Percentiles rank a stretch among this genome's conserved stretches.
Evolutionary conservation across 2,113 vertebrate species (phyloP).

Genomic region (Daboia siamensis): DNA sequence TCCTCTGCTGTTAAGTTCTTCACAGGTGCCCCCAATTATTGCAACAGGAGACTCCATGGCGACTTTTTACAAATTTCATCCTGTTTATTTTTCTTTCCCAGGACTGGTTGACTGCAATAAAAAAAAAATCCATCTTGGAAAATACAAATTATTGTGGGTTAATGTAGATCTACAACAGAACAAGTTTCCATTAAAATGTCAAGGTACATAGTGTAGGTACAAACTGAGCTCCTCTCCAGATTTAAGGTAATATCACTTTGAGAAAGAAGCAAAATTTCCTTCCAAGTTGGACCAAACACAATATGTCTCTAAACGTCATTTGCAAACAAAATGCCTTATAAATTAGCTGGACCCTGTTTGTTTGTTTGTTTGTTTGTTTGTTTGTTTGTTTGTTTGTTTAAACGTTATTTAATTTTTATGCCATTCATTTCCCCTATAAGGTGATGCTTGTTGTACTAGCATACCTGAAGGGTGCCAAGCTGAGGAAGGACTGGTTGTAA

Average conservation of each 20-base stretch:
- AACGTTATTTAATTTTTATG: background rate
- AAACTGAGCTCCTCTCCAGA: background rate
- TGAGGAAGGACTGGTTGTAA: background rate
- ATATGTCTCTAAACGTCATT: background rate
- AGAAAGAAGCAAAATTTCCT: background rate
- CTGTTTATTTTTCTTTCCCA: background rate
- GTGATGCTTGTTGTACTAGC: background rate
- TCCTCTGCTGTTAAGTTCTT: background rate
- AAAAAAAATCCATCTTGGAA: background rate
- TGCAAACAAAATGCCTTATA: background rate
- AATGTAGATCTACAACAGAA: background rate
- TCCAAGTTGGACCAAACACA: background rate
- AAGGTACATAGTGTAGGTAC: background rate
- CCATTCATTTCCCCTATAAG: background rate
- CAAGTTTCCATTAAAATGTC: background rate
- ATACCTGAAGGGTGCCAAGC: background rate
- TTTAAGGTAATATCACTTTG: background rate
- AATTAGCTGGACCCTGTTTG: background rate
- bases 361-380: background rate
- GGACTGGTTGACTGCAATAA: background rate
- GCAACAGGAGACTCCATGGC: background rate
- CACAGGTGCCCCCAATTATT: background rate
- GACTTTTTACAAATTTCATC: background rate
- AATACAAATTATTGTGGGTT: background rate
- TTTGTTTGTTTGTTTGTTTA: background rate